phyloP scores from a whole-genome alignment of 2,888 invertebrate genomes.

The Leucophora obtusa region DNA sequence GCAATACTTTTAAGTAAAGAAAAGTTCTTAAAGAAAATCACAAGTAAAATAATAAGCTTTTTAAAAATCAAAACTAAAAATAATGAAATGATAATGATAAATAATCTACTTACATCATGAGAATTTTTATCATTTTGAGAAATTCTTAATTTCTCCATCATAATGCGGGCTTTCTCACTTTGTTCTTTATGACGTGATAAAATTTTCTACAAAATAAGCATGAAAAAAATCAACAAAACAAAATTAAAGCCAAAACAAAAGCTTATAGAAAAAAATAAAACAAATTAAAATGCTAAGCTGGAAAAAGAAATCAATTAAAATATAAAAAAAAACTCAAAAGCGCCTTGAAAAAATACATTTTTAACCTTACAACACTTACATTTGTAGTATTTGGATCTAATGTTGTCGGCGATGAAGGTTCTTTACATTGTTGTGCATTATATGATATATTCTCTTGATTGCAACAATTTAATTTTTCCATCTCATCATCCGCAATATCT shows the following conservation, averaged over 20 bases:
- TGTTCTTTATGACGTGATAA: conserved; percentile 79
- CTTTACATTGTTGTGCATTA: conserved; percentile 64
- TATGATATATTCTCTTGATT: conserved; percentile 61
- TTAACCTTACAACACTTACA: conserved; percentile 76
- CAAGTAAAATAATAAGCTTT: neutral
- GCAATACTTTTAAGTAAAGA: no score
- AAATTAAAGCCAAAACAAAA: conserved; percentile 50
- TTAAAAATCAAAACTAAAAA: conserved; percentile 1
- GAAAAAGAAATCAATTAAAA: conserved; percentile 27
- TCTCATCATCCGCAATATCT: conserved; percentile 29
- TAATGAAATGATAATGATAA: conserved; percentile 43
- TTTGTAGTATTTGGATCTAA: conserved; percentile 79
- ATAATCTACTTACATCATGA: conserved; percentile 75
- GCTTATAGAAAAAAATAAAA: conserved; percentile 14
- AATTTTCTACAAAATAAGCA: conserved; percentile 76
- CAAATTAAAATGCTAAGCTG: conserved; percentile 39
- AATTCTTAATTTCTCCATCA: conserved; percentile 78
- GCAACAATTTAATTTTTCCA: conserved; percentile 64
- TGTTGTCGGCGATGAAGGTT: conserved; percentile 70
- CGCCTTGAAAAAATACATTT: neutral
- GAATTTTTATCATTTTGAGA: conserved; percentile 72
- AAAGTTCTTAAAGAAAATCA: no score
- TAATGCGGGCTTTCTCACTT: conserved; percentile 79
- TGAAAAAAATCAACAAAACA: conserved; percentile 66
- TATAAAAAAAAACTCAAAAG: conserved; percentile 4